phyloP scores from a whole-genome alignment of 1,140 invertebrate genomes.

The Plectrocnemia conspersa region DNA sequence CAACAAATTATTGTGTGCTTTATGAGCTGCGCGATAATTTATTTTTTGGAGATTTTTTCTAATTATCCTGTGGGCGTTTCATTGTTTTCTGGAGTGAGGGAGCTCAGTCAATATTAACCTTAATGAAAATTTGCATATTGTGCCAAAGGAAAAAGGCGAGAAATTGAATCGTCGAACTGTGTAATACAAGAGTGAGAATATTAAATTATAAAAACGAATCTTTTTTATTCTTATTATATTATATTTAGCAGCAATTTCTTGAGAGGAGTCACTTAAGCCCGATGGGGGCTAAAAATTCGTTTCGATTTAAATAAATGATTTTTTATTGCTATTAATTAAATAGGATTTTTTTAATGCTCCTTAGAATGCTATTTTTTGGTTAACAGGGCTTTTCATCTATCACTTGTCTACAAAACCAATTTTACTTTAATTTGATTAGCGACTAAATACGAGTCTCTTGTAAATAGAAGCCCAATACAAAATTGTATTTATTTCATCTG shows the following conservation, averaged over 20 bases:
- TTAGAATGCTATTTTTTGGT: conserved; percentile 7
- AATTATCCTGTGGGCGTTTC: too few species aligned
- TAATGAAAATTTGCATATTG: not conserved
- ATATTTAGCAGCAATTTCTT: conserved; percentile 1
- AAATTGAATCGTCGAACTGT: not conserved
- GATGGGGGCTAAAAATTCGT: not conserved
- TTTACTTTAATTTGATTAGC: too few species aligned
- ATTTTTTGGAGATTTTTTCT: too few species aligned
- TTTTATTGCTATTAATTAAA: conserved; percentile 12
- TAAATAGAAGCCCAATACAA: too few species aligned
- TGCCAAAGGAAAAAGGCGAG: not conserved
- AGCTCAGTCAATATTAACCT: not conserved
- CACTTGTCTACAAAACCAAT: conserved; percentile 9
- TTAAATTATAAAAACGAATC: conserved; percentile 7
- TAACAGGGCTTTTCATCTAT: conserved; percentile 14
- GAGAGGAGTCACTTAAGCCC: conserved; percentile 3
- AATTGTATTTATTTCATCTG: too few species aligned
- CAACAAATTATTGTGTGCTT: too few species aligned
- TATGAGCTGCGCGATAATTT: too few species aligned
- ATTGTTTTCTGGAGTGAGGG: too few species aligned
- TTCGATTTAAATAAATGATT: conserved; percentile 11
- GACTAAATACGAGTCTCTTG: too few species aligned
- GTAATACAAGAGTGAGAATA: conserved; percentile 7
- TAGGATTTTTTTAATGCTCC: conserved; percentile 19
- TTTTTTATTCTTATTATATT: conserved; percentile 1